Conservation (phyloP, 2,113 vertebrate species). For the Cyphomyrus discorhynchus region DNA sequence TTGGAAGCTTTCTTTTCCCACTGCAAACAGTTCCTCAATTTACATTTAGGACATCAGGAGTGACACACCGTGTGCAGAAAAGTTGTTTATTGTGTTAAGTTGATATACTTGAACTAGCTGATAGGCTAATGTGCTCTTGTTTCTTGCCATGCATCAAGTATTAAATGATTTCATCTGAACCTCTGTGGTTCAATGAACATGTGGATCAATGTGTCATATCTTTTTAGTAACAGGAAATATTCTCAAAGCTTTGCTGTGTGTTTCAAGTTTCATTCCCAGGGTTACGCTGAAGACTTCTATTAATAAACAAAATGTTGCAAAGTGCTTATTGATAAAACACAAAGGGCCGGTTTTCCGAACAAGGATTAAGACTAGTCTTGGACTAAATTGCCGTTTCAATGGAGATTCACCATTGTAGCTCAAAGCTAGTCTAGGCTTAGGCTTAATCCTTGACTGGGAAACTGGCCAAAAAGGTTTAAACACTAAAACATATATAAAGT, state of each 20-base stretch:
- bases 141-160: background rate
- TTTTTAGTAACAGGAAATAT: background rate
- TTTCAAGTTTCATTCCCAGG: background rate
- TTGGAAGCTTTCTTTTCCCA: background rate
- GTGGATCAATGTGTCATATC: background rate
- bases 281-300: background rate
- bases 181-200: background rate
- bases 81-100: background rate
- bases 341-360: too few relatives aligned
- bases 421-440: too few relatives aligned
- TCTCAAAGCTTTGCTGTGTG: background rate
- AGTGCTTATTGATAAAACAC: background rate
- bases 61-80: background rate
- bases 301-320: background rate
- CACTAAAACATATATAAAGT: background rate
- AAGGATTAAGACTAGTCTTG: too few relatives aligned
- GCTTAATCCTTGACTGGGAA: too few relatives aligned
- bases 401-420: too few relatives aligned
- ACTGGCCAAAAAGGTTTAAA: background rate
- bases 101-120: background rate
- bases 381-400: too few relatives aligned
- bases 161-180: background rate
- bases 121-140: background rate
- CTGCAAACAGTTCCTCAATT: slow-evolving; percentile 5
- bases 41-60: background rate